Evolutionary conservation across 2,113 vertebrate genomes (phyloP), one percentile per base, ranked within the genome.

Genomic region (Gymnorhina tibicen): DNA sequence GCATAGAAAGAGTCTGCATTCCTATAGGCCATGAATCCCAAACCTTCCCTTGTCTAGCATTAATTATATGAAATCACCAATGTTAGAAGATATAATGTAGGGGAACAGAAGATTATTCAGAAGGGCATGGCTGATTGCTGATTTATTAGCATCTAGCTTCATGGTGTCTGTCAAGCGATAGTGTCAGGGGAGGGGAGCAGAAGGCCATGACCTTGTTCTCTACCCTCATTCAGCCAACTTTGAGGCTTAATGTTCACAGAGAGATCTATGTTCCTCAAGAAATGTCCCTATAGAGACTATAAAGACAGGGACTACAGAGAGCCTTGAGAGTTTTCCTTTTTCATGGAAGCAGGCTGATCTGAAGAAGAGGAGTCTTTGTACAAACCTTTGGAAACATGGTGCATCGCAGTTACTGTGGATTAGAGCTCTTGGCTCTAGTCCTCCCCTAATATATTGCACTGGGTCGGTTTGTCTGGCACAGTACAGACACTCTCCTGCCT

Each of bases 11-110:
- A 95, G 66, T 7, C 33, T 87, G 14, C 11, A 4, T 89, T 96
- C 84, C 87, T 94, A 88, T 39, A 94, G 76, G 94, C 89, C 95
- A 91, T 72, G 73, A 96, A 94, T 94, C 58, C 46, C 66, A 85
- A 94, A 49, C 13, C 44, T 89, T 83, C 18, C 79, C 44, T 75
- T 93, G 46, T 91, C 63, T 85, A 89, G 79, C 79, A 92, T 85
- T 95, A 94, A 96, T 96, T 90, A 88, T 74, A 91, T 62, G 33
- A 91, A 92, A 91, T 87, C 81, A 91, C 81, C 77, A 91, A 15
- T 62, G 77, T 42, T 83, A 75, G 66, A 94, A 95, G 62, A 94
- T 62, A 85, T 33, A 96, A 93, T 87, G 68, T 88, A 82, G 52
- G 60, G 44, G 55, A 94, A 77, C 32, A 87, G 68, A 81, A 78